Evolutionary conservation across 1,140 invertebrate species (phyloP).

Genomic region (Drosophila parabipectinata): DNA sequence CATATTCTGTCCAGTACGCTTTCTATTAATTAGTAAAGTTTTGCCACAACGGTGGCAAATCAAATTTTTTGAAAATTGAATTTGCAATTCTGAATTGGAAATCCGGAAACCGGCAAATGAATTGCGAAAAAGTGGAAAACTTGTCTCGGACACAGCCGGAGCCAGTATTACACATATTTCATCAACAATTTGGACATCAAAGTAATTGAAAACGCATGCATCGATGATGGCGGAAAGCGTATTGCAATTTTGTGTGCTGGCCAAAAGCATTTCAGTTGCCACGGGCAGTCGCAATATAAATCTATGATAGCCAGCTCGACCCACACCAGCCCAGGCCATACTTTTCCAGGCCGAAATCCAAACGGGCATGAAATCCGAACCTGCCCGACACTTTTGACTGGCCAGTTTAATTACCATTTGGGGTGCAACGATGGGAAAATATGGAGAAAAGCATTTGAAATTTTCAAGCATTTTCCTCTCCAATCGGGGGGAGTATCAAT

Average conservation of each 20-base stretch:
- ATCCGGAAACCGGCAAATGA: constrained; percentile 37
- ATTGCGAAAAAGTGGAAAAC: constrained; percentile 37
- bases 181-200: constrained; percentile 47
- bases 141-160: constrained; percentile 23
- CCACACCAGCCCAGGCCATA: neutral
- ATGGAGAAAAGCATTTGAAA: constrained; percentile 54
- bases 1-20: constrained; percentile 20
- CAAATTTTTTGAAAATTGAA: constrained; percentile 47
- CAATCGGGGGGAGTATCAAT: constrained; percentile 12
- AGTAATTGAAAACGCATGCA: constrained; percentile 63
- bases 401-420: constrained; percentile 75
- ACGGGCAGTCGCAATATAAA: constrained; percentile 49
- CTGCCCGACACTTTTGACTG: constrained; percentile 60
- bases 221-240: constrained; percentile 53
- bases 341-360: neutral
- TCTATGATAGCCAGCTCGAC: constrained; percentile 18
- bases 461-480: constrained; percentile 63
- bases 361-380: constrained; percentile 22
- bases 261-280: constrained; percentile 39
- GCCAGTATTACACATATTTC: constrained; percentile 55
- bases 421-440: constrained; percentile 20
- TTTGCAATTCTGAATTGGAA: constrained; percentile 51
- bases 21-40: constrained; percentile 73
- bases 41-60: constrained; percentile 15
- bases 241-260: constrained; percentile 46